Evolutionary conservation across 2,797 vertebrate species (phyloP).

Genomic region (Myoxocephalus aenaeus): DNA sequence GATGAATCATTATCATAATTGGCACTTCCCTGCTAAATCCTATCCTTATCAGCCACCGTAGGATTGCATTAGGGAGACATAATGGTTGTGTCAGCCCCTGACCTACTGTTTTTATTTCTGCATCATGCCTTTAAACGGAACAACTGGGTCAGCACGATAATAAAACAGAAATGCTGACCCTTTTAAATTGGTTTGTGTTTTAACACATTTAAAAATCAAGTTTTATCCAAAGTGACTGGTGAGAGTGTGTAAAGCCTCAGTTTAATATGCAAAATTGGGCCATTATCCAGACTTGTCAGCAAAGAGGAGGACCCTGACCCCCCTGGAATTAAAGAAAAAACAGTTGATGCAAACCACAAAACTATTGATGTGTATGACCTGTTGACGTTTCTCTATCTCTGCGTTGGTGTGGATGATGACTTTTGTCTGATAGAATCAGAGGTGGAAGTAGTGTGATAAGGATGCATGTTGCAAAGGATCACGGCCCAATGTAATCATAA

Average conservation of each 20-base stretch:
- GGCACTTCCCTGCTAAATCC: constrained; percentile 25
- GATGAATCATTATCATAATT: constrained; percentile 43
- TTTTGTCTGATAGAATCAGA: too few relatives aligned
- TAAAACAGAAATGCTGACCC: constrained; percentile 13
- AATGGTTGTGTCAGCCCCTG: constrained; percentile 30
- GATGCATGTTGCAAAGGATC: too few relatives aligned
- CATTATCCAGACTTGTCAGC: not conserved
- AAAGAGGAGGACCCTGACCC: not conserved
- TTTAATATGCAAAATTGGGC: constrained; percentile 8
- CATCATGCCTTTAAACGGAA: constrained; percentile 26
- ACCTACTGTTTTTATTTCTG: constrained; percentile 44
- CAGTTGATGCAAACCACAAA: not conserved
- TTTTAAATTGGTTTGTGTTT: constrained; percentile 22
- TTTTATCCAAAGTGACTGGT: constrained; percentile 20
- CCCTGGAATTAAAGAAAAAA: not conserved
- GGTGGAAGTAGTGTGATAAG: too few relatives aligned
- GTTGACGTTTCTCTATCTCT: too few relatives aligned
- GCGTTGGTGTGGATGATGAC: too few relatives aligned
- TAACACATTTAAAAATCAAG: constrained; percentile 19
- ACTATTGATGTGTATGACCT: not conserved
- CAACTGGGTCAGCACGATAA: constrained; percentile 11
- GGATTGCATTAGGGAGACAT: constrained; percentile 22
- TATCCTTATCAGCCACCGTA: constrained; percentile 6
- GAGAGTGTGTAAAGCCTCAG: not conserved
- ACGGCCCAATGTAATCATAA: too few relatives aligned